Base-by-base conservation (phyloP, 2,113 vertebrate species). In the Xenopus laevis region DNA sequence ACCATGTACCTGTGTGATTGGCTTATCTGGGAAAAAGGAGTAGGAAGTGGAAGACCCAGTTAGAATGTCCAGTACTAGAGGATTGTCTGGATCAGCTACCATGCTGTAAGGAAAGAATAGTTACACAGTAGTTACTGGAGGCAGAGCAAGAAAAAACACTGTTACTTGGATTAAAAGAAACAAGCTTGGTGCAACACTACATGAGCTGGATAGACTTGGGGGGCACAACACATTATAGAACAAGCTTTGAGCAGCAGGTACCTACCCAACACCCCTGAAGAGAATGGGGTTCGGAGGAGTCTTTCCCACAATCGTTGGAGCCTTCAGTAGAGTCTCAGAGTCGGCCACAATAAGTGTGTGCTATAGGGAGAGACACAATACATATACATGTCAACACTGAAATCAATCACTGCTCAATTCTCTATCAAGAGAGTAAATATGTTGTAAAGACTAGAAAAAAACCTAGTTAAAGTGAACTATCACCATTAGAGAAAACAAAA, bases 11-110 rank as follows among this genome's bases (percentile, higher is more conserved):
- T 99, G 97, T 58, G 95, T 94, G 72, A 99, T 50, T 93, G 0
- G 96, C 91, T 95, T 94, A 78, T 99, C 97, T 0, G 97, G 97
- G 80, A 98, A 98, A 86, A 92, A 99, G 66, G 96, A 98, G 79
- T 99, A 99, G 0, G 95, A 91, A 1, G 95, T 96, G 0, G 97
- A 99, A 8, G 97, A 97, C 57, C 96, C 97, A 0, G 97, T 99
- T n/a, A 99, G 91, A 80, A 99, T 98, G 79, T 99, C 97, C 86
- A 99, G 81, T 11, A 99, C 97, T 44, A 99, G 87, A 0, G 96
- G 95, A 71, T 99, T 99, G 63, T 98, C 96, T 0, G 96, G 96
- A 79, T 99, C 97, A 8, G 97, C 97, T 81, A 99, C 97, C 97
- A 99, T 99, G 75, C 97, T 82, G 64, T 17, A 62, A 30, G 80